Percentiles rank a stretch among this genome's conserved stretches.
Evolutionary conservation across 2,888 invertebrate species (phyloP).

Genomic region (Lasioglossum oenotherae): DNA sequence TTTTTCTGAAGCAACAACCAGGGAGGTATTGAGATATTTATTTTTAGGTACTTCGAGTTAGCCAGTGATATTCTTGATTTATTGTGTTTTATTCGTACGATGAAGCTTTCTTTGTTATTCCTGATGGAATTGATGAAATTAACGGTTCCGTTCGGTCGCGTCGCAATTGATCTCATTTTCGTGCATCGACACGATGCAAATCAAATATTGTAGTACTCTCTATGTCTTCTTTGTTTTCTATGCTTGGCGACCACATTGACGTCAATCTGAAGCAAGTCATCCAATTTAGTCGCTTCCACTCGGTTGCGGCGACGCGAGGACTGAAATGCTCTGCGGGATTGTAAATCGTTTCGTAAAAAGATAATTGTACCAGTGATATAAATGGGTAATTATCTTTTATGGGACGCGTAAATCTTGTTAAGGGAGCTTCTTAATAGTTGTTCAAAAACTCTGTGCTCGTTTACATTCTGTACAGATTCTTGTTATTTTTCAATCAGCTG

Average conservation of each 20-base stretch:
- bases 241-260: background rate
- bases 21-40: background rate
- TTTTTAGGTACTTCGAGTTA: background rate
- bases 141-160: background rate
- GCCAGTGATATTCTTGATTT: background rate
- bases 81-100: background rate
- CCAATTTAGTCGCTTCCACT: background rate
- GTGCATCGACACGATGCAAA: background rate
- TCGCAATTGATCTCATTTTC: conserved; percentile 3
- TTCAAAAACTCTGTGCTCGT: background rate
- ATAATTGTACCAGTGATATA: background rate
- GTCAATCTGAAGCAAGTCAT: conserved; percentile 9
- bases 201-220: background rate
- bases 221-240: background rate
- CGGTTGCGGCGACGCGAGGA: background rate
- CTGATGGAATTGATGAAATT: background rate
- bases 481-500: background rate
- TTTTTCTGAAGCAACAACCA: background rate
- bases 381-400: background rate
- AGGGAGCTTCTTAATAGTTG: background rate
- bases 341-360: background rate
- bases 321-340: background rate
- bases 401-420: background rate
- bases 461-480: background rate
- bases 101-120: background rate